phyloP scores from a whole-genome alignment of 1,140 invertebrate species.

The Chlorops oryzae region DNA sequence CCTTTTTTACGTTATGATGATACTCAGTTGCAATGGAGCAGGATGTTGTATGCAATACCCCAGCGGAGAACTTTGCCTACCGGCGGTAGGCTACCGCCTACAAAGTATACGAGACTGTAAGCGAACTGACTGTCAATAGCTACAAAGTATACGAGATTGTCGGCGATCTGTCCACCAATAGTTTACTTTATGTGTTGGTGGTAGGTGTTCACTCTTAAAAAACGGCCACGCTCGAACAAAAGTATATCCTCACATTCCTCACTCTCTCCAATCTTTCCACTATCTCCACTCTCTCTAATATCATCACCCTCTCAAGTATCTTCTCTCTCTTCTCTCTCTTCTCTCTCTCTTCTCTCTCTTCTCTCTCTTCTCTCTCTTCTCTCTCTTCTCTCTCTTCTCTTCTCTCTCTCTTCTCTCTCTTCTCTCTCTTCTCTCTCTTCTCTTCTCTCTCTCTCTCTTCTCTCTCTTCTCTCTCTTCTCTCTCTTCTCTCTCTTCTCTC shows the following conservation, averaged over 20 bases:
- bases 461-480: neutral
- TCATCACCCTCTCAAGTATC: constrained; percentile 26
- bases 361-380: neutral
- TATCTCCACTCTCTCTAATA: constrained; percentile 25
- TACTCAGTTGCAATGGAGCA: no score
- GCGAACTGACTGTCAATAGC: no score
- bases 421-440: neutral
- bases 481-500: neutral
- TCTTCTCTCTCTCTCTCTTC: neutral
- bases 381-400: neutral
- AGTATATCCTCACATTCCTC: neutral
- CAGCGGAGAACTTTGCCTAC: no score
- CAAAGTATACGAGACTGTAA: no score
- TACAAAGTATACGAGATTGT: no score
- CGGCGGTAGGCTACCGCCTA: no score
- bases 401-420: neutral
- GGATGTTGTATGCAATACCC: no score
- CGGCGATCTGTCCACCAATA: no score
- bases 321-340: neutral
- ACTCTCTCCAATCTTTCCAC: neutral
- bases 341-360: neutral
- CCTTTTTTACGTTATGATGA: no score
- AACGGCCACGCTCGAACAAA: no score
- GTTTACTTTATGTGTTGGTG: no score
- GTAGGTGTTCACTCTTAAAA: no score